Evolutionary conservation across 2,797 vertebrate species (phyloP).

Genomic region (Falco biarmicus): DNA sequence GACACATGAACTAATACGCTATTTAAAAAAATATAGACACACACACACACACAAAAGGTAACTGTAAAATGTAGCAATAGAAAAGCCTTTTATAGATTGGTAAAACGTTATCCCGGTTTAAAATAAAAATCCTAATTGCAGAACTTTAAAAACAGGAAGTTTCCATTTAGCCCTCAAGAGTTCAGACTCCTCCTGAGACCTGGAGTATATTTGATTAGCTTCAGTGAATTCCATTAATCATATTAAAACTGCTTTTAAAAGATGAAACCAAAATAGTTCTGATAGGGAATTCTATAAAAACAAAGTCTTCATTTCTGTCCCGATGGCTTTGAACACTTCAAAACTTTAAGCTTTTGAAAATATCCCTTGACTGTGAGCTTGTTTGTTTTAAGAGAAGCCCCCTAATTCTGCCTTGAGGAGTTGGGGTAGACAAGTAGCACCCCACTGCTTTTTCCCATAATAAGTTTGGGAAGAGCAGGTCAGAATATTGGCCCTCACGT

Average conservation of each 20-base stretch:
- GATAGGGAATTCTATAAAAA: background rate
- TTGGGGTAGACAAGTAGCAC: background rate
- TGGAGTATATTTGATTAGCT: background rate
- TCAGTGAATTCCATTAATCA: background rate
- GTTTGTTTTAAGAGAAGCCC: background rate
- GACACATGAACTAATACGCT: background rate
- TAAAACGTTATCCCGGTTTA: background rate
- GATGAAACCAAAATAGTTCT: background rate
- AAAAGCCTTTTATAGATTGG: background rate
- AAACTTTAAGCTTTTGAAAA: background rate
- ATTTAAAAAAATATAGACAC: background rate
- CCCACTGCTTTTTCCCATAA: rapidly evolving
- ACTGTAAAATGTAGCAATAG: background rate
- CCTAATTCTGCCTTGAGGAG: background rate
- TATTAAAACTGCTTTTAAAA: background rate
- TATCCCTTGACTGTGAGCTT: background rate
- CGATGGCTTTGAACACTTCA: background rate
- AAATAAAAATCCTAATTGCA: background rate
- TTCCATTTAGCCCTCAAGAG: background rate
- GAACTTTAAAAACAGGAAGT: background rate
- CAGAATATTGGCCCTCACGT: background rate
- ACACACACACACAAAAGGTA: background rate
- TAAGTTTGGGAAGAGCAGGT: background rate
- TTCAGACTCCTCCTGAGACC: background rate
- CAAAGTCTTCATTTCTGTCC: background rate